Conservation (phyloP, 1,140 invertebrate genomes). For the Orchesella cincta region DNA sequence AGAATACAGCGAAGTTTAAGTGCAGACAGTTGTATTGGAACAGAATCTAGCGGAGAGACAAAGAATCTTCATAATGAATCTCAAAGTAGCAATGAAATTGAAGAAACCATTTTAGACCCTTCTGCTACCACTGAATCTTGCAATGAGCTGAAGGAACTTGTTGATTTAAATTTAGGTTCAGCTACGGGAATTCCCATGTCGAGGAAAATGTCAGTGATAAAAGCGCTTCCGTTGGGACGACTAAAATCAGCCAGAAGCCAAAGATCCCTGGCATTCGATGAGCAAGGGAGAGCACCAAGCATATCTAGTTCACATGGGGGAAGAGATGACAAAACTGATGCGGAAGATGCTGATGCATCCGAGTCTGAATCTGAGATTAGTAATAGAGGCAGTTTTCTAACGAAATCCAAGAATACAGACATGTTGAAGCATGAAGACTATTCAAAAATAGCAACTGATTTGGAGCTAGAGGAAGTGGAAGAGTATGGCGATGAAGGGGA, state of each 20-base stretch:
- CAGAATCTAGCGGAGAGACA: slow-evolving; percentile 40
- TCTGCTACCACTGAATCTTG: background rate
- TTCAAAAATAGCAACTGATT: background rate
- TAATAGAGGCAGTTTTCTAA: slow-evolving; percentile 23
- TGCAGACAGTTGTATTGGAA: slow-evolving; percentile 42
- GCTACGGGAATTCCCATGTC: too few relatives aligned
- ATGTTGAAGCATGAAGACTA: slow-evolving; percentile 14
- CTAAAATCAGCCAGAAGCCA: background rate
- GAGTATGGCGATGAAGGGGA: slow-evolving; percentile 27
- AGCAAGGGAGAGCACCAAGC: background rate
- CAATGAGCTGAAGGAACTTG: background rate
- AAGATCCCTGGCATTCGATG: background rate
- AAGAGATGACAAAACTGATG: slow-evolving; percentile 1
- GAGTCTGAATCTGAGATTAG: slow-evolving; percentile 38
- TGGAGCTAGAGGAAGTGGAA: slow-evolving; percentile 11
- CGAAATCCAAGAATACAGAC: background rate
- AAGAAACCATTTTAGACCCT: background rate
- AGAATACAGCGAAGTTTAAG: slow-evolving; percentile 23
- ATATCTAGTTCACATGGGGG: too few relatives aligned
- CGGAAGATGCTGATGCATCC: slow-evolving; percentile 27
- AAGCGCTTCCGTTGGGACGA: background rate
- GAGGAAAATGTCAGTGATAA: background rate
- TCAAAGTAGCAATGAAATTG: slow-evolving; percentile 10
- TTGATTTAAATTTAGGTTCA: background rate
- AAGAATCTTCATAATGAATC: background rate